Conservation (phyloP, 2,888 invertebrate genomes). For the Ochropacha duplaris region DNA sequence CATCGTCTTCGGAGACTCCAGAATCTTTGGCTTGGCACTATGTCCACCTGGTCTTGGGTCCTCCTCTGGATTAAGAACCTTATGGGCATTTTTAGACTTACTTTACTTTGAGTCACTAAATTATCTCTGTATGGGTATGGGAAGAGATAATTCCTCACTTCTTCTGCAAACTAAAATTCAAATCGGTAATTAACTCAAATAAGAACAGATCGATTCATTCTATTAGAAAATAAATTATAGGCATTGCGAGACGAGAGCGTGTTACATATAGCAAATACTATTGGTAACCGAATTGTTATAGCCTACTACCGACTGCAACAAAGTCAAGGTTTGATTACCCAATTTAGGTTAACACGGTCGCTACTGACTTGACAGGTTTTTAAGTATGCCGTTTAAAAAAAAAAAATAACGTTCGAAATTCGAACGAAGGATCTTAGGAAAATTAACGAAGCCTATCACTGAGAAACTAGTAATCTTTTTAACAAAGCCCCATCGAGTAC, state of each 20-base stretch:
- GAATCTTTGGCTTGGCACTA: no score
- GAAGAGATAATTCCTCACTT: neutral
- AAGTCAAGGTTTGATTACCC: constrained; percentile 33
- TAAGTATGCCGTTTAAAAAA: constrained; percentile 8
- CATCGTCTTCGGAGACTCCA: no score
- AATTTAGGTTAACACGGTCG: constrained; percentile 24
- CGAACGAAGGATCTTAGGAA: neutral
- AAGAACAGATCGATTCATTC: neutral
- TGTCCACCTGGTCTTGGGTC: no score
- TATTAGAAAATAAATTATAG: neutral
- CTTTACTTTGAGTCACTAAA: no score
- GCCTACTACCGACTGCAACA: constrained; percentile 27
- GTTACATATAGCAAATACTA: neutral
- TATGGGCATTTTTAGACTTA: no score
- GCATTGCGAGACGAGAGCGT: constrained; percentile 3
- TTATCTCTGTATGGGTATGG: neutral
- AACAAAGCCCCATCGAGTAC: no score
- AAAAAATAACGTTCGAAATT: constrained; percentile 7
- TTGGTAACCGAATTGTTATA: constrained; percentile 9
- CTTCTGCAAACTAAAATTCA: neutral
- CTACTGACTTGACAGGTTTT: constrained; percentile 12
- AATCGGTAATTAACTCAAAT: neutral
- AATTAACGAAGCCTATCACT: neutral
- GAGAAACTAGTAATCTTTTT: no score
- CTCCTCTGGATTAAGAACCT: no score